These are phyloP conservation scores for Aplocera efformata DNA, from an alignment of 2,888 invertebrate species.

Conservation along the genomic window DNA sequence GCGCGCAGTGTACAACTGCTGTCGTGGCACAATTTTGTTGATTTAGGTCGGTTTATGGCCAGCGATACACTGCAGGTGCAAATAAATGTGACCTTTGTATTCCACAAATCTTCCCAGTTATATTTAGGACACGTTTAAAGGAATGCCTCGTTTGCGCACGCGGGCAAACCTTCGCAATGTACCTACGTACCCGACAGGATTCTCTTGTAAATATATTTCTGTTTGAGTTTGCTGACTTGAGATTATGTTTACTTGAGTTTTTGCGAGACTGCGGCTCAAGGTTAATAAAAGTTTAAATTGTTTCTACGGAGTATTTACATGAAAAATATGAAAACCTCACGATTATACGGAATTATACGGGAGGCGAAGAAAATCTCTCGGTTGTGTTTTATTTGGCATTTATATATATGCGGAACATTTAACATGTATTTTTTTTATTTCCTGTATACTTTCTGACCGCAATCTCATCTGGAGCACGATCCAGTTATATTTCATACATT, in stretches of 20 bases:
- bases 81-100: slow-evolving; percentile 5
- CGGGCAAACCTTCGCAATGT: slow-evolving; percentile 1
- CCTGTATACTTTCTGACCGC: too few species aligned
- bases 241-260: slow-evolving; percentile 10
- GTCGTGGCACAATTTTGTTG: slow-evolving; percentile 27
- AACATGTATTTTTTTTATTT: too few species aligned
- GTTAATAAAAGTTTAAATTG: slow-evolving; percentile 5
- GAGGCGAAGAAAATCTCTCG: too few species aligned
- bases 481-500: too few species aligned
- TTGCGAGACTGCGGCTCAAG: slow-evolving; percentile 1
- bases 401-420: too few species aligned
- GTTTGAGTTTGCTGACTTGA: slow-evolving; percentile 5
- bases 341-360: too few species aligned
- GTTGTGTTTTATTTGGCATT: too few species aligned
- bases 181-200: slow-evolving; percentile 2
- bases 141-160: slow-evolving; percentile 2
- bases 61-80: slow-evolving; percentile 28
- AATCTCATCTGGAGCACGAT: too few species aligned
- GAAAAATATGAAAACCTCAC: too few species aligned
- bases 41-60: slow-evolving; percentile 34
- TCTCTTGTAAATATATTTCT: not conserved
- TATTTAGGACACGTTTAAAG: not conserved
- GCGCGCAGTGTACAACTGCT: too few species aligned
- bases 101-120: slow-evolving; percentile 3
- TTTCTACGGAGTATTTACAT: too few species aligned